Percentiles rank a stretch among this genome's conserved stretches.
phyloP scores from a whole-genome alignment of 2,888 invertebrate species.

The Rambutsinella grinnellia region DNA sequence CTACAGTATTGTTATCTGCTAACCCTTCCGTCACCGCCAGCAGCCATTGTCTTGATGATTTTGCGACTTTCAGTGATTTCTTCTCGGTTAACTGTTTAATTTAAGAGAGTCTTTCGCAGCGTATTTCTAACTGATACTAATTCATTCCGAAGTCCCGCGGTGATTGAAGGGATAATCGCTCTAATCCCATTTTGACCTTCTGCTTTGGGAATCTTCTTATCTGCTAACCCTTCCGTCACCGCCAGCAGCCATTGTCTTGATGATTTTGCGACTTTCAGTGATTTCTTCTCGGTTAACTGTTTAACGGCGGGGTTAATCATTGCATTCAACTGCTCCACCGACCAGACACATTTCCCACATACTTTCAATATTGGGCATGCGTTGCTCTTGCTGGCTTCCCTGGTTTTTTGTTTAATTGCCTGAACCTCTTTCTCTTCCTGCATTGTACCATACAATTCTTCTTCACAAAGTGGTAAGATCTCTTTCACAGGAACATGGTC shows the following conservation, averaged over 20 bases:
- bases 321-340: conserved; percentile 23
- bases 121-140: conserved; percentile 51
- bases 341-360: conserved; percentile 50
- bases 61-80: conserved; percentile 54
- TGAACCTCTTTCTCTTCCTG: conserved; percentile 60
- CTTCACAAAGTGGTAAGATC: conserved; percentile 56
- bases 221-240: conserved; percentile 55
- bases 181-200: conserved; percentile 54
- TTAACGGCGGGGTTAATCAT: conserved; percentile 54
- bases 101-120: conserved; percentile 54
- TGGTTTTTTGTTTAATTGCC: conserved; percentile 57
- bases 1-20: conserved; percentile 44
- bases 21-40: conserved; percentile 54
- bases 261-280: conserved; percentile 53
- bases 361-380: conserved; percentile 55
- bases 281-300: conserved; percentile 50
- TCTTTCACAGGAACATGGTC: conserved; percentile 53
- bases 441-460: conserved; percentile 61
- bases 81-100: too few relatives aligned
- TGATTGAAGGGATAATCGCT: conserved; percentile 58
- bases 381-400: conserved; percentile 59
- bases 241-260: conserved; percentile 55
- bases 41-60: conserved; percentile 57
- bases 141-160: conserved; percentile 55
- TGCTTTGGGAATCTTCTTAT: conserved; percentile 47